These are phyloP conservation scores for Leucoptera coffeella DNA, from an alignment of 2,888 invertebrate genomes.

Conservation along the genomic window DNA sequence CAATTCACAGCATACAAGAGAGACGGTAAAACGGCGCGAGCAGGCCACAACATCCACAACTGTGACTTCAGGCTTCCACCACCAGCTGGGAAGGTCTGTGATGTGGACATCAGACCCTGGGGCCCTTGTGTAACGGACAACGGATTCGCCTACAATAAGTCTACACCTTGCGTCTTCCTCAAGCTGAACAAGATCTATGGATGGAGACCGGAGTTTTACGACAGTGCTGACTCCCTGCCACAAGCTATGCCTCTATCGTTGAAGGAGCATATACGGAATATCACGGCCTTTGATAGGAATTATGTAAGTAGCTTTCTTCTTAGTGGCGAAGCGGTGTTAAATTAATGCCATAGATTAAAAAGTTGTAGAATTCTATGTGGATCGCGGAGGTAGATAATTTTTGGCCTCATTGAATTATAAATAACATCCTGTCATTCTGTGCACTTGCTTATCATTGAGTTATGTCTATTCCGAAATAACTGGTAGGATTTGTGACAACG, in stretches of 20 bases:
- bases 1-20: slow-evolving; percentile 72
- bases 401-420: no score
- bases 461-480: no score
- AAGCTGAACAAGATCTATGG: slow-evolving; percentile 94
- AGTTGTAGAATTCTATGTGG: no score
- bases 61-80: slow-evolving; percentile 70
- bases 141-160: slow-evolving; percentile 84
- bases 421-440: no score
- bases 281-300: slow-evolving; percentile 38
- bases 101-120: slow-evolving; percentile 78
- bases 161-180: slow-evolving; percentile 89
- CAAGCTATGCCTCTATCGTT: slow-evolving; percentile 66
- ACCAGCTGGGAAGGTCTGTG: slow-evolving; percentile 73
- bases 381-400: no score
- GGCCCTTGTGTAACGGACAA: slow-evolving; percentile 77
- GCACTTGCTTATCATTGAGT: no score
- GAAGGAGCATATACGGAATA: slow-evolving; percentile 59
- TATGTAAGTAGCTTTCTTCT: slow-evolving; percentile 25
- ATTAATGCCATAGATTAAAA: no score
- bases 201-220: slow-evolving; percentile 81
- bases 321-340: no score
- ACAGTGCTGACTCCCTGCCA: slow-evolving; percentile 64
- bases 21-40: slow-evolving; percentile 64
- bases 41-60: slow-evolving; percentile 68
- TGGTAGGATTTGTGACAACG: no score